Conservation (phyloP, 1,140 invertebrate species). For the Bombus superbus region DNA sequence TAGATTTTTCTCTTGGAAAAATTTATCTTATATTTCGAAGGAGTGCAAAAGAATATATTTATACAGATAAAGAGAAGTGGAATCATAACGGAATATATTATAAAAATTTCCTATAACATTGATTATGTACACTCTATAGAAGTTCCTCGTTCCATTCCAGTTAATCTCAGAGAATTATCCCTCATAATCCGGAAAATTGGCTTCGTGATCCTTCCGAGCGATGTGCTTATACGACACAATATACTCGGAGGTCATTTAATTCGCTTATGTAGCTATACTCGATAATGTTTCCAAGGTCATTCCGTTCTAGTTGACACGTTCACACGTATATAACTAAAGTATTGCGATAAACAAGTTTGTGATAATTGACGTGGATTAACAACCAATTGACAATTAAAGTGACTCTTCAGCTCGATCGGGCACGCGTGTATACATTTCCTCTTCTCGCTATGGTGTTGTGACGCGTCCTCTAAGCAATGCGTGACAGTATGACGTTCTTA, state of each 20-base stretch:
- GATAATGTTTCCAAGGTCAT: slow-evolving; percentile 49
- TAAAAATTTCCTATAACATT: neutral
- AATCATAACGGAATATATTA: neutral
- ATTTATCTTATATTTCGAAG: neutral
- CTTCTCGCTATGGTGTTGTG: slow-evolving; percentile 16
- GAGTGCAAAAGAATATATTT: neutral
- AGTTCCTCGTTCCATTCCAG: neutral
- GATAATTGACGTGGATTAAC: slow-evolving; percentile 64
- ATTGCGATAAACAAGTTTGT: slow-evolving; percentile 53
- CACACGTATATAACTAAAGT: neutral
- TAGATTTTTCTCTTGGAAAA: neutral
- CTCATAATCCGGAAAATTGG: neutral
- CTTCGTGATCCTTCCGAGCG: neutral
- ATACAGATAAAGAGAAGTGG: neutral
- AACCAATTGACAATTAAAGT: slow-evolving; percentile 46
- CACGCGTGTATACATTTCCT: slow-evolving; percentile 35
- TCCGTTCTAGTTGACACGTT: slow-evolving; percentile 52
- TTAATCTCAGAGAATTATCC: neutral
- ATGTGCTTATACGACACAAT: neutral
- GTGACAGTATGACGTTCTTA: slow-evolving; percentile 35
- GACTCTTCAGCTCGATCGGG: neutral
- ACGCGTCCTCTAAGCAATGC: neutral
- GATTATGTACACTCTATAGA: neutral
- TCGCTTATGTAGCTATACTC: neutral
- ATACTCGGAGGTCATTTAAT: slow-evolving; percentile 5